Base-by-base conservation (phyloP, 2,113 vertebrate species). In the Pimephales promelas region DNA sequence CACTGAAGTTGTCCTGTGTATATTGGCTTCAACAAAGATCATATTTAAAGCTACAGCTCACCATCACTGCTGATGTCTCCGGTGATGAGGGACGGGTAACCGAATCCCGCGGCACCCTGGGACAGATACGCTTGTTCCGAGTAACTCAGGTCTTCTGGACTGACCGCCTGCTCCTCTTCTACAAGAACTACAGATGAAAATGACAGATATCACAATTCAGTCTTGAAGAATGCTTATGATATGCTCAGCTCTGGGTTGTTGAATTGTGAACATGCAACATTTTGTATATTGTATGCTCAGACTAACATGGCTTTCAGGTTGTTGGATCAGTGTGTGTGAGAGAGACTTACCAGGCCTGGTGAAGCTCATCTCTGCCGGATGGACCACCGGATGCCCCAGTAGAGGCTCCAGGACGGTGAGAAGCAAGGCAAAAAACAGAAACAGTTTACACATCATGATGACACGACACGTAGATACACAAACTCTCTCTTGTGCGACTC, bases 371-470 rank as follows among this genome's bases (percentile, higher is more conserved):
- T 87, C 88, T 4, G 49, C 34, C 16, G 86, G 75, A 36, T 87
- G 86, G 78, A 84, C 66, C 77, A 88, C n/a, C 14, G 90, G 90
- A 66, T 89, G 88, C 2, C 86, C 49, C 24, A 87, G 66, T 54
- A 88, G 81, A 72, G 80, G 82, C 45, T 84, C 85, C 3, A 85
- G 57, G 43, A 77, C 10, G n/a, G 49, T 3, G 13, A 91, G 68
- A 34, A 91, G 57, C 43, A 91, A 66, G 75, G 82, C 49, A 28
- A 86, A 89, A 66, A 61, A 83, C 68, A 89, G 61, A 24, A 88
- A 62, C 3, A 85, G 26, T 82, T 87, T 91, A 59, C 85, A 81
- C 82, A 86, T 72, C 90, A 90, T 90, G 36, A 52, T 64, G 76
- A 66, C 79, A 78, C 40, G 76, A 66, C 79, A 78, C 40, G 10